These are phyloP conservation scores for Lota lota DNA, from an alignment of 2,113 vertebrate genomes.

Conservation along the genomic window DNA sequence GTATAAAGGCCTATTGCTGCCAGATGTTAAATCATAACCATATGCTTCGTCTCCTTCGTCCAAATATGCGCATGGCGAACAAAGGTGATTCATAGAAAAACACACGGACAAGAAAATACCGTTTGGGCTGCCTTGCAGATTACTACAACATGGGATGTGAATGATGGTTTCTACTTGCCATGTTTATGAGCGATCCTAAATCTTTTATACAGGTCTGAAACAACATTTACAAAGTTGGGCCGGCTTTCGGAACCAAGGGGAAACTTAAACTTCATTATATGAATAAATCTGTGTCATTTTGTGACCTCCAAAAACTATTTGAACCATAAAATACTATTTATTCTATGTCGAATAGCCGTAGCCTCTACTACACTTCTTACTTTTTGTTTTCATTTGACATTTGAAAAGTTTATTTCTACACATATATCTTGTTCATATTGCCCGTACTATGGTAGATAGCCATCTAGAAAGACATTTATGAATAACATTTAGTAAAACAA, in stretches of 20 bases:
- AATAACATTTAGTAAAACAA: too few species aligned
- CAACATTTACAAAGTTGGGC: conserved; percentile 15
- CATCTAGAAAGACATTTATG: too few species aligned
- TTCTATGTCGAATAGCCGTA: too few species aligned
- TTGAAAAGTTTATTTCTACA: too few species aligned
- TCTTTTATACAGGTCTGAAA: conserved; percentile 30
- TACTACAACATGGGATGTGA: conserved; percentile 51
- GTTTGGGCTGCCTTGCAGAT: conserved; percentile 19
- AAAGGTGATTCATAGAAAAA: conserved; percentile 34
- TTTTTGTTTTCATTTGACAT: too few species aligned
- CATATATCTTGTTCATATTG: too few species aligned
- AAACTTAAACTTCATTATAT: not conserved
- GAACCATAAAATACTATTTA: not conserved
- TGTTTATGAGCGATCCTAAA: conserved; percentile 44
- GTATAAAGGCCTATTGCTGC: conserved; percentile 45
- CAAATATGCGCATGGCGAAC: conserved; percentile 29
- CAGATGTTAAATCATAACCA: conserved; percentile 74
- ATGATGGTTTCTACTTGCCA: conserved; percentile 64
- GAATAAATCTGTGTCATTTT: conserved; percentile 7
- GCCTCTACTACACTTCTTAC: too few species aligned
- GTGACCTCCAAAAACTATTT: conserved; percentile 10
- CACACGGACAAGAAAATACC: conserved; percentile 18
- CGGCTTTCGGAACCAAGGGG: conserved; percentile 8
- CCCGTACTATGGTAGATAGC: too few species aligned
- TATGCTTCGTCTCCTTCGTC: conserved; percentile 58